Percentiles rank a stretch among this genome's conserved stretches.
These are phyloP conservation scores for Lomographa bimaculata DNA, from an alignment of 2,888 invertebrate genomes.

Conservation along the genomic window DNA sequence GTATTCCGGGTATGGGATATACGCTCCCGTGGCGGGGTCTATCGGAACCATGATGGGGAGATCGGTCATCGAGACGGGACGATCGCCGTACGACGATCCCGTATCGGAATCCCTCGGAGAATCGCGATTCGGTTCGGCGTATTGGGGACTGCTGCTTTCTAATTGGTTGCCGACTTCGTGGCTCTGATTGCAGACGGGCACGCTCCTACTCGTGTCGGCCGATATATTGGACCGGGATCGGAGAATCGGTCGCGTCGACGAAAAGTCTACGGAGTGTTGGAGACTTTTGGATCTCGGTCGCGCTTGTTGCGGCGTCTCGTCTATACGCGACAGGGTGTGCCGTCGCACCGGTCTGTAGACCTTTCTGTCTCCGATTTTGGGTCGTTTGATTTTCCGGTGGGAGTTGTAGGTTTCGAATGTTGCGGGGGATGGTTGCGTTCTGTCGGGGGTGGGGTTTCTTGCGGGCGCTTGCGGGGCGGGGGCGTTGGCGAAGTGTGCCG, in stretches of 20 bases:
- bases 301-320: constrained; percentile 58
- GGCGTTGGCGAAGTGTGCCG: constrained; percentile 72
- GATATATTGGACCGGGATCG: constrained; percentile 73
- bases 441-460: constrained; percentile 52
- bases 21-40: constrained; percentile 63
- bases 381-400: constrained; percentile 62
- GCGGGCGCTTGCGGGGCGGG: constrained; percentile 78
- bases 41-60: constrained; percentile 68
- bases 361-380: constrained; percentile 57
- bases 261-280: constrained; percentile 65
- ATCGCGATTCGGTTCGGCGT: constrained; percentile 61
- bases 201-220: constrained; percentile 74
- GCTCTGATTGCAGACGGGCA: constrained; percentile 73
- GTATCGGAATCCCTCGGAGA: constrained; percentile 53
- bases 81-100: constrained; percentile 52
- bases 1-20: constrained; percentile 70
- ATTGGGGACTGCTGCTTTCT: constrained; percentile 66
- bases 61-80: constrained; percentile 69
- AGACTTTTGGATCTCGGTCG: constrained; percentile 60
- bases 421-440: constrained; percentile 41
- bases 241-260: constrained; percentile 62
- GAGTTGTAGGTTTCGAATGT: constrained; percentile 72
- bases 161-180: constrained; percentile 58
- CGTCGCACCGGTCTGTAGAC: constrained; percentile 67
- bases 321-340: constrained; percentile 72